Evolutionary conservation across 2,888 invertebrate genomes (phyloP).

Genomic region (Oithona nana): DNA sequence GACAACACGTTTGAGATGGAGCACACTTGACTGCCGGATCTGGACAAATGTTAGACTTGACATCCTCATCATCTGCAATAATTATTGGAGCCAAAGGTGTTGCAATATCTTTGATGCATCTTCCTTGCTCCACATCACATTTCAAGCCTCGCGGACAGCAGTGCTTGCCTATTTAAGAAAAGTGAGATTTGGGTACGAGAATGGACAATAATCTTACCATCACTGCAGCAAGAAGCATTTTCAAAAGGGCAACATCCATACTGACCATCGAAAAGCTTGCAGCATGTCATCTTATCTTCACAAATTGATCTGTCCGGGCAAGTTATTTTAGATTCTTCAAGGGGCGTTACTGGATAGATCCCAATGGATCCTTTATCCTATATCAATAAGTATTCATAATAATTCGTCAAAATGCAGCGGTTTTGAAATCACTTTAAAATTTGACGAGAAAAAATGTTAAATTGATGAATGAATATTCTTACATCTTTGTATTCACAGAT

Average conservation of each 20-base stretch:
- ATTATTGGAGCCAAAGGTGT: neutral
- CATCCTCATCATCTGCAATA: neutral
- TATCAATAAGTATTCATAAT: too few species aligned
- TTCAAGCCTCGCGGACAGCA: neutral
- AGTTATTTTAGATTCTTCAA: too few species aligned
- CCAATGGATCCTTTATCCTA: too few species aligned
- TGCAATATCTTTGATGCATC: neutral
- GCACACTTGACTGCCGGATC: neutral
- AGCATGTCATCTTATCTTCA: neutral
- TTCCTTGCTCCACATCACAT: neutral
- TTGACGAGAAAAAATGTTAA: too few species aligned
- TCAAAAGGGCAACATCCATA: neutral
- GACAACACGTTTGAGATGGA: neutral
- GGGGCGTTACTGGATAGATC: too few species aligned
- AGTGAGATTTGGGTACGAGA: too few species aligned
- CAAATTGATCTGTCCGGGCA: too few species aligned
- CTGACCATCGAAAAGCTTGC: neutral
- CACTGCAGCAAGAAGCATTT: neutral
- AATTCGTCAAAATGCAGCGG: too few species aligned
- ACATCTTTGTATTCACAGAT: neutral
- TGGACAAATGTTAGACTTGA: neutral
- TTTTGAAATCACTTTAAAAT: too few species aligned
- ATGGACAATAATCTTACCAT: too few species aligned
- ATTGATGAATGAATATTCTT: too few species aligned
- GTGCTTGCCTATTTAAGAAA: too few species aligned